These are phyloP conservation scores for Ophion slaviceki DNA, from an alignment of 2,888 invertebrate species.

Conservation along the genomic window DNA sequence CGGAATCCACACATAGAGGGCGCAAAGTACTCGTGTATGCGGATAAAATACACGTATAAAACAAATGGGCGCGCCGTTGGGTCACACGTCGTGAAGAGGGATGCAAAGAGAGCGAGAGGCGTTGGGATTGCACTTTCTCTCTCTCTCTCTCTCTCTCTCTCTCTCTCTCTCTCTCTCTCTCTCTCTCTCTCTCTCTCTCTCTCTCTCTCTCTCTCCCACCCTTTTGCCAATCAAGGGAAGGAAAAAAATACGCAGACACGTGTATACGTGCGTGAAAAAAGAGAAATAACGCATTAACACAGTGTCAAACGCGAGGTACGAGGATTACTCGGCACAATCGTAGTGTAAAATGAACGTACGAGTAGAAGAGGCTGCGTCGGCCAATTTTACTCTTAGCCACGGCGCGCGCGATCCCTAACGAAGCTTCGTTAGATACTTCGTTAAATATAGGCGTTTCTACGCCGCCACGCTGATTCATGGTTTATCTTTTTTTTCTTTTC, in stretches of 20 bases:
- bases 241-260: slow-evolving; percentile 12
- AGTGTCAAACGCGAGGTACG: slow-evolving; percentile 24
- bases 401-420: slow-evolving; percentile 47
- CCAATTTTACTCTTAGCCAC: slow-evolving; percentile 51
- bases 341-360: slow-evolving; percentile 12
- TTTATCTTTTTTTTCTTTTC: neutral
- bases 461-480: neutral
- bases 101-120: slow-evolving; percentile 45
- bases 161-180: neutral
- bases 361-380: slow-evolving; percentile 15
- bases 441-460: slow-evolving; percentile 55
- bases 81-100: slow-evolving; percentile 42
- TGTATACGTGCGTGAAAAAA: slow-evolving; percentile 32
- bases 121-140: slow-evolving; percentile 15
- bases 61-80: neutral
- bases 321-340: slow-evolving; percentile 32
- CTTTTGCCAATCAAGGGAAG: slow-evolving; percentile 39
- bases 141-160: too few species aligned
- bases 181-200: slow-evolving; percentile 14
- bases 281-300: slow-evolving; percentile 48
- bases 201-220: too few species aligned
- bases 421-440: slow-evolving; percentile 63
- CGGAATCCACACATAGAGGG: neutral
- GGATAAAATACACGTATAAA: neutral
- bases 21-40: neutral